A percentile compares a stretch with the other conserved stretches of the same genome.
Conservation (phyloP, 1,140 invertebrate species). For the Papilio xuthus region DNA sequence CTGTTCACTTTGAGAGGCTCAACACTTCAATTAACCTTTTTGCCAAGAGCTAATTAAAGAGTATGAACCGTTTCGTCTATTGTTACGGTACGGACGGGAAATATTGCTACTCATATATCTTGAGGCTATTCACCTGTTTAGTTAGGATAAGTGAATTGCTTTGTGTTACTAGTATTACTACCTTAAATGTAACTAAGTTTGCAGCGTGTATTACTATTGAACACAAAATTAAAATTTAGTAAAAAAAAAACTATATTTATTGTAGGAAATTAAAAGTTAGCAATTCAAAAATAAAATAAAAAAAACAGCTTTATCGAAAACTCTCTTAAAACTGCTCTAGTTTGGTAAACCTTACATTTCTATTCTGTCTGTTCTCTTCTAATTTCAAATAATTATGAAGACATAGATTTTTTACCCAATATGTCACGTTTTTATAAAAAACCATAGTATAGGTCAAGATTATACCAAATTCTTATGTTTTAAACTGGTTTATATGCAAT, state of each 20-base stretch:
- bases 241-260: not conserved
- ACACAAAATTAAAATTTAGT: not conserved
- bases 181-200: not conserved
- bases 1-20: slow-evolving; percentile 12
- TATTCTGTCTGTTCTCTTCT: not conserved
- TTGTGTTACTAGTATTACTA: not conserved
- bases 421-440: not conserved
- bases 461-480: slow-evolving; percentile 13
- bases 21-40: slow-evolving; percentile 20
- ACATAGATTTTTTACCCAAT: not conserved
- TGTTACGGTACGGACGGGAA: slow-evolving; percentile 12
- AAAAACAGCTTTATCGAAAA: not conserved
- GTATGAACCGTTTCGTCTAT: slow-evolving; percentile 1
- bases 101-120: slow-evolving; percentile 15
- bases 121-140: not conserved
- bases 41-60: slow-evolving; percentile 11
- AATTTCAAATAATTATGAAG: not conserved
- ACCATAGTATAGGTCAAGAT: not conserved
- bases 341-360: not conserved
- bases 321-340: not conserved
- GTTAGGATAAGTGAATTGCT: not conserved
- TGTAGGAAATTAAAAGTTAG: not conserved
- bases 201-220: not conserved
- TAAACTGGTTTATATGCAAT: slow-evolving; percentile 28
- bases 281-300: not conserved